phyloP scores from a whole-genome alignment of 2,888 invertebrate genomes.

The Hipparchia sbordonii region DNA sequence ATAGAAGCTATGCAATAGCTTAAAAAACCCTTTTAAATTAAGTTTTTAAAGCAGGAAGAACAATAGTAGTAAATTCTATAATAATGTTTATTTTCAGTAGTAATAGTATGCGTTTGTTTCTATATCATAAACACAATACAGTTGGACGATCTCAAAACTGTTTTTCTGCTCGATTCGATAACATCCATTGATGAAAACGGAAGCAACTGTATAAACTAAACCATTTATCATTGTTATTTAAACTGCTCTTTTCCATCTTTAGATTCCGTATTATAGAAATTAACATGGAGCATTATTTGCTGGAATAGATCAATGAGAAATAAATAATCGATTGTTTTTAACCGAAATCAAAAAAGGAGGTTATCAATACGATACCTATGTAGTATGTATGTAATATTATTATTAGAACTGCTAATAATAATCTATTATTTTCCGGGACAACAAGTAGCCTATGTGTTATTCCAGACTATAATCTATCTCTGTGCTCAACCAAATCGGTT shows the following conservation, averaged over 20 bases:
- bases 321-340: too few species aligned
- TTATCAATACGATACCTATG: too few species aligned
- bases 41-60: too few species aligned
- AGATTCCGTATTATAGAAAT: not conserved
- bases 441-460: too few species aligned
- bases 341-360: too few species aligned
- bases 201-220: constrained; percentile 44
- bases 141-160: constrained; percentile 60
- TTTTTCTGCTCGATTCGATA: constrained; percentile 57
- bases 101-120: constrained; percentile 30
- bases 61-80: not conserved
- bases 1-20: too few species aligned
- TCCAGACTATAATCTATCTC: too few species aligned
- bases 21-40: too few species aligned
- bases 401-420: too few species aligned
- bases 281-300: not conserved
- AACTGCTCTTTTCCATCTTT: constrained; percentile 9
- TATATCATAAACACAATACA: constrained; percentile 49
- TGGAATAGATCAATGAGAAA: not conserved
- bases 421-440: too few species aligned
- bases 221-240: constrained; percentile 25
- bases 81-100: not conserved
- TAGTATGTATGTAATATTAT: too few species aligned
- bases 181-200: constrained; percentile 53
- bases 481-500: too few species aligned